Evolutionary conservation across 2,888 invertebrate species (phyloP).

Genomic region (Napeogenes sylphis): DNA sequence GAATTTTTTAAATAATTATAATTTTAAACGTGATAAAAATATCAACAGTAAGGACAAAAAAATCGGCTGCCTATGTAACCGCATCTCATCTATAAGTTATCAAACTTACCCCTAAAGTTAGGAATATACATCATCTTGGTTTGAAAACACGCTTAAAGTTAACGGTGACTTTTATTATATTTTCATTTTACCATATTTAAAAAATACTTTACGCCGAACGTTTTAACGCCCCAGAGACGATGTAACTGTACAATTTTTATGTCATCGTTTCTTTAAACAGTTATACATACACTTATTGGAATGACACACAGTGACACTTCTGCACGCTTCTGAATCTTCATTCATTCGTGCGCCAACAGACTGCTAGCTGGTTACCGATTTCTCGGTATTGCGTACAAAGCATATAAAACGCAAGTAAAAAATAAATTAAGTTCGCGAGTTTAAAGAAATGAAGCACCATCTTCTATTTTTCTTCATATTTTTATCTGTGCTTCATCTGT

Average conservation of each 20-base stretch:
- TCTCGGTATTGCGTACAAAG: slow-evolving; percentile 41
- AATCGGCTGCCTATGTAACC: too few relatives aligned
- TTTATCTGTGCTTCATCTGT: slow-evolving; percentile 50
- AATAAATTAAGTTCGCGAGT: slow-evolving; percentile 10
- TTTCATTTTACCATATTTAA: neutral
- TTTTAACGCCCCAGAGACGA: slow-evolving; percentile 41
- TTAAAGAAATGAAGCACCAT: slow-evolving; percentile 48
- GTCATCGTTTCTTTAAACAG: slow-evolving; percentile 42
- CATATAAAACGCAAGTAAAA: neutral
- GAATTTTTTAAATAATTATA: too few relatives aligned
- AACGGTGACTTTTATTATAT: too few relatives aligned
- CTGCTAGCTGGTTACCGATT: slow-evolving; percentile 53
- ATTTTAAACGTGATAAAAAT: too few relatives aligned
- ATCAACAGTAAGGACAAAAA: too few relatives aligned
- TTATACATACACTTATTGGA: slow-evolving; percentile 57
- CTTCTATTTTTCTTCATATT: slow-evolving; percentile 44
- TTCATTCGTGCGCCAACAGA: slow-evolving; percentile 51
- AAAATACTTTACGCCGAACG: neutral
- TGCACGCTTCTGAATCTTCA: slow-evolving; percentile 48
- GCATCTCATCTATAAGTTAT: too few relatives aligned
- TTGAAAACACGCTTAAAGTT: too few relatives aligned
- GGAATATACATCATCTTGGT: too few relatives aligned
- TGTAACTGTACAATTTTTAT: slow-evolving; percentile 60
- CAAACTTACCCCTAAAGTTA: too few relatives aligned
- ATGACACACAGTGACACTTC: slow-evolving; percentile 53